Conservation (phyloP, 2,113 vertebrate genomes). For the Dicaeum eximium region DNA sequence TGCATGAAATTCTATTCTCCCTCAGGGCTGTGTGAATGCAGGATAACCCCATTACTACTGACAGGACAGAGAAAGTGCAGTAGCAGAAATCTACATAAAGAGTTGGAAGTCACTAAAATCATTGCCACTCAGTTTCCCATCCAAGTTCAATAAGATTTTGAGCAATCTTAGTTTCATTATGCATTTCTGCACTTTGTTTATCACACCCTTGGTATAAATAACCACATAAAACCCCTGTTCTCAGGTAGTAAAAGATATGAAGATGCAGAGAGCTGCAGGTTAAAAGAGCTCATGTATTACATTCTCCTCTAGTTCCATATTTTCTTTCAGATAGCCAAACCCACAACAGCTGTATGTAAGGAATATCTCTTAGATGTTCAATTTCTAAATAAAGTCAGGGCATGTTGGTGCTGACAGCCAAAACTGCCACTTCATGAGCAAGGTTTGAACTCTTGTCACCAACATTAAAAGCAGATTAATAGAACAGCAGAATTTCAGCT, state of each 20-base stretch:
- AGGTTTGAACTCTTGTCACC: not conserved
- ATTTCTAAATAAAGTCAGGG: not conserved
- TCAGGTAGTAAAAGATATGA: not conserved
- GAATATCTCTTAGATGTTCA: not conserved
- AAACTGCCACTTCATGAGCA: not conserved
- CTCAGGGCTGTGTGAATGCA: not conserved
- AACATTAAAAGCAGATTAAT: not conserved
- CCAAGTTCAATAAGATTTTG: not conserved
- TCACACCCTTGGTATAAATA: not conserved
- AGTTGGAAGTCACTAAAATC: not conserved
- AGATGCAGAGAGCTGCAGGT: not conserved
- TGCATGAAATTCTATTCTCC: slow-evolving; percentile 31
- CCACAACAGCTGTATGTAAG: not conserved
- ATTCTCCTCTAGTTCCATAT: not conserved
- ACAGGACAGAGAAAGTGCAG: not conserved
- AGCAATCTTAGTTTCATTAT: not conserved
- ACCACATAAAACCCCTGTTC: not conserved
- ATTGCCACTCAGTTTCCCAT: not conserved
- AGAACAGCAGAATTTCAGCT: not conserved
- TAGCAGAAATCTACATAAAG: not conserved
- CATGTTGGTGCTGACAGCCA: not conserved
- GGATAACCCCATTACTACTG: not conserved
- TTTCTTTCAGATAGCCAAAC: not conserved
- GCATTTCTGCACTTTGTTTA: not conserved
- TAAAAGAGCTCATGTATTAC: not conserved